phyloP scores from a whole-genome alignment of 2,113 vertebrate genomes.

The Daubentonia madagascariensis region DNA sequence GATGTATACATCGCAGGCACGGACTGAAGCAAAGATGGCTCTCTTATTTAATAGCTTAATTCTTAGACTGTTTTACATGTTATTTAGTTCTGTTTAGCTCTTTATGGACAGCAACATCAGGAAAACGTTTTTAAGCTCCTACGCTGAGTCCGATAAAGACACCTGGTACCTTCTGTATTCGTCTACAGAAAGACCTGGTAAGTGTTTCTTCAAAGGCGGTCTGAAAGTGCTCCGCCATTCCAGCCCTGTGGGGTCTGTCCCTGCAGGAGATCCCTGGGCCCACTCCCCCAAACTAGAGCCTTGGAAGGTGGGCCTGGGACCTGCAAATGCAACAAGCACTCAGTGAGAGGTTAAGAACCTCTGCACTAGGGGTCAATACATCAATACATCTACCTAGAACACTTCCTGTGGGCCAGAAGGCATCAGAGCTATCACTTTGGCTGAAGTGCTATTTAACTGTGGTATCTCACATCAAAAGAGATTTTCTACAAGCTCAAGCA shows the following conservation, averaged over 20 bases:
- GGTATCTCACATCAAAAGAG: neutral
- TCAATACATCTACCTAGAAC: accelerated
- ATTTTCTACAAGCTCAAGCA: neutral
- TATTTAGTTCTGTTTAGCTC: neutral
- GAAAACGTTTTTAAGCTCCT: accelerated
- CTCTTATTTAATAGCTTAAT: accelerated
- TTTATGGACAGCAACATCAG: accelerated
- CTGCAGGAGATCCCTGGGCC: neutral
- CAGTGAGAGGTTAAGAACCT: accelerated
- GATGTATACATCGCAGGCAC: neutral
- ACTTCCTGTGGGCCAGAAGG: neutral
- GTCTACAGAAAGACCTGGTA: too few species aligned
- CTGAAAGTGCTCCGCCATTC: accelerated
- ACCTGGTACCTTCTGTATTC: accelerated
- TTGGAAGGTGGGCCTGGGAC: neutral
- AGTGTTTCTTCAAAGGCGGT: neutral
- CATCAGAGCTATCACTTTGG: accelerated
- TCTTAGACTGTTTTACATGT: accelerated
- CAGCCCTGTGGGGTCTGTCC: accelerated
- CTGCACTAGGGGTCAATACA: accelerated
- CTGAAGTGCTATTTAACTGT: accelerated
- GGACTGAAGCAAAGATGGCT: too few species aligned
- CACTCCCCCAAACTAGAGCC: too few species aligned
- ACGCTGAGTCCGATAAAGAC: accelerated
- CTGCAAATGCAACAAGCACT: neutral